Base-by-base conservation (phyloP, 2,888 invertebrate genomes). In the Liodrosophila aerea region DNA sequence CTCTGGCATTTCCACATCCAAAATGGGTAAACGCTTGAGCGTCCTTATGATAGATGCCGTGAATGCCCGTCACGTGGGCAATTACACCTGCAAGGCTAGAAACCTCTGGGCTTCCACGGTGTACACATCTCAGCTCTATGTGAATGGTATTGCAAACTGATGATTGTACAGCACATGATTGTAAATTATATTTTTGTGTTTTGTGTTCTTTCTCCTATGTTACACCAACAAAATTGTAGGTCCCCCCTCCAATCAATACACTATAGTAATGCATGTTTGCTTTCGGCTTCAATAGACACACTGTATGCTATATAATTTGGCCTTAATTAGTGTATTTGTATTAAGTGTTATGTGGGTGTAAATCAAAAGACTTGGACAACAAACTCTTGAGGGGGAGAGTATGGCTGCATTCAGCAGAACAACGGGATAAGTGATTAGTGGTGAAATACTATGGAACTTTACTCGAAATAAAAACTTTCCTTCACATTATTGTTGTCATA, bases 51-150 rank as follows among this genome's bases (percentile, higher is more conserved):
- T 93, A 85, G 93, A 93, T 89, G 91, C 92, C 30, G 92, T 92
- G 36, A 91, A 91, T 88, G 92, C 92, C 88, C 91, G 91, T 47
- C 94, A 95, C 89, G 93, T 93, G 81, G 95, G 95, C 64, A 93
- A 93, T 86, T 96, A 95, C 88, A 94, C 94, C 11, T 90, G 90
- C 64, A 87, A 88, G 71, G 90, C 89, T 0, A 91, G 90, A 84
- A 94, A 94, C 89, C 90, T 91, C 71, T 94, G 94, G 69, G 94
- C 94, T 66, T 86, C 90, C 37, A 91, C 92, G 61, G 92, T 92
- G 73, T 92, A 92, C 88, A 92, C 94, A 4, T 92, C 94, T 45
- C 90, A 91, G 78, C 91, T 95, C 68, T 91, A 92, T 84, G 93
- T 95, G 36, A 94, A 94, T 89, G 94, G 94, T 94, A 88, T 46